Conservation (phyloP, 2,888 invertebrate species). For the Micoletzkya japonica region DNA sequence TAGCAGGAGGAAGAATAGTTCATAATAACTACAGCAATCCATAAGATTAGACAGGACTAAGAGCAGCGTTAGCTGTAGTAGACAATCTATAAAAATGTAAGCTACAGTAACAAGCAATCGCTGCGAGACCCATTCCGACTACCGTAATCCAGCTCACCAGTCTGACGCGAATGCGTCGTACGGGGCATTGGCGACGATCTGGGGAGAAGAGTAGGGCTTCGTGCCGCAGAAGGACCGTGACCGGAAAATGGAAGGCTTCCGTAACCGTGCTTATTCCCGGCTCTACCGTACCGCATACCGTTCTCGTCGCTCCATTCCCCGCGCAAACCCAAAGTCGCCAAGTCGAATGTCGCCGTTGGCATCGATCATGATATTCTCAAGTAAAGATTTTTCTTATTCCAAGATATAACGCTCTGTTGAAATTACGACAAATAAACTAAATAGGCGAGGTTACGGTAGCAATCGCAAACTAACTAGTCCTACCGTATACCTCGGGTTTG, state of each 20-base stretch:
- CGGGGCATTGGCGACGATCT: slow-evolving; percentile 32
- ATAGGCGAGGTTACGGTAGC: no score
- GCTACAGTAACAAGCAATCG: neutral
- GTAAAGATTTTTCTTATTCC: neutral
- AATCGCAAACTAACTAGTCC: no score
- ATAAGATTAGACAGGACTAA: no score
- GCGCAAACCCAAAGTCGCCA: slow-evolving; percentile 54
- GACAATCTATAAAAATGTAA: no score
- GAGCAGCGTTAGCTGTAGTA: no score
- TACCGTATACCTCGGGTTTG: slow-evolving; percentile 28
- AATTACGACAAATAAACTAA: no score
- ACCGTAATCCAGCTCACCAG: slow-evolving; percentile 36
- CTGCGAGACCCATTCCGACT: neutral
- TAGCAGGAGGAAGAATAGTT: no score
- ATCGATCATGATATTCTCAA: slow-evolving; percentile 53
- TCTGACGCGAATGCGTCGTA: slow-evolving; percentile 50
- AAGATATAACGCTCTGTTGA: no score
- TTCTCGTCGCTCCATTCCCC: slow-evolving; percentile 40
- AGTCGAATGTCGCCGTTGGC: slow-evolving; percentile 51
- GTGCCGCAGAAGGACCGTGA: slow-evolving; percentile 54
- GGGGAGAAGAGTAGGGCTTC: slow-evolving; percentile 44
- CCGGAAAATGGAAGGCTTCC: slow-evolving; percentile 24
- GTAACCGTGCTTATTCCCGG: neutral
- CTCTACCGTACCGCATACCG: slow-evolving; percentile 26
- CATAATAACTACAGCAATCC: no score